Evolutionary conservation across 2,888 invertebrate genomes (phyloP).

Genomic region (Oegoconia quadripuncta): DNA sequence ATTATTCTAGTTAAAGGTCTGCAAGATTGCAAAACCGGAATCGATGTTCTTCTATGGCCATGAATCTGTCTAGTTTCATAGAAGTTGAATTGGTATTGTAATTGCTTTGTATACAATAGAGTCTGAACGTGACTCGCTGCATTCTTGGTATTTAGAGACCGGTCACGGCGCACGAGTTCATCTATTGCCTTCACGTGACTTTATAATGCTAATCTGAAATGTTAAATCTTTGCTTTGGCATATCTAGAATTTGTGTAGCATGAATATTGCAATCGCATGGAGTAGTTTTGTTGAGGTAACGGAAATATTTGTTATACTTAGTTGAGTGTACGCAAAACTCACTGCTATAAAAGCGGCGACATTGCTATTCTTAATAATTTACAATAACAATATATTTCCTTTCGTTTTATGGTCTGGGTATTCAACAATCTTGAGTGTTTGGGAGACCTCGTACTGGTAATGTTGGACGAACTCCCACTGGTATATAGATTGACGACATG

Average conservation of each 20-base stretch:
- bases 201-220: background rate
- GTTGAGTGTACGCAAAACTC: no score
- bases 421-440: no score
- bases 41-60: background rate
- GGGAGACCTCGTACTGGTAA: no score
- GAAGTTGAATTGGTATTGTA: conserved; percentile 13
- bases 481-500: no score
- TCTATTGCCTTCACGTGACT: conserved; percentile 23
- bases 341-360: no score
- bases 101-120: conserved; percentile 9
- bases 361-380: no score
- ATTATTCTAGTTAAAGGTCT: background rate
- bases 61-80: conserved; percentile 1
- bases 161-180: conserved; percentile 33
- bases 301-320: no score
- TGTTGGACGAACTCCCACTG: no score
- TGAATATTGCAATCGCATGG: no score
- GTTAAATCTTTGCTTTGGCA: background rate
- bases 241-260: background rate
- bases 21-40: background rate
- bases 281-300: no score
- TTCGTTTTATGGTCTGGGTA: no score
- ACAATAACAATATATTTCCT: no score
- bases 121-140: conserved; percentile 10
- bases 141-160: conserved; percentile 34